Evolutionary conservation across 2,888 invertebrate species (phyloP), one percentile per base, ranked within the genome.

Genomic region (Carcina quercana): DNA sequence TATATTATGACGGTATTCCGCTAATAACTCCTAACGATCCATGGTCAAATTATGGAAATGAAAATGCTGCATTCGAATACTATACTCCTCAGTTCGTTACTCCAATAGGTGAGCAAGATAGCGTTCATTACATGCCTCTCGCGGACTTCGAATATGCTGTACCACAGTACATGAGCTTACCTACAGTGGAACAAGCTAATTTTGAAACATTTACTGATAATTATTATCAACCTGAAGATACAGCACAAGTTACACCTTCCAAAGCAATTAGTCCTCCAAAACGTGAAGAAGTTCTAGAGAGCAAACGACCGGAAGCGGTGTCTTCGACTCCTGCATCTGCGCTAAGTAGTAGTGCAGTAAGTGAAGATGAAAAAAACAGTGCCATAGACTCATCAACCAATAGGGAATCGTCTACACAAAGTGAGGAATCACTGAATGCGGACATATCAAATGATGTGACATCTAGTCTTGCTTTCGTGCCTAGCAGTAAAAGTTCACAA

Each of bases 391-490:
- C 53, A 29, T 42, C 48, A 29, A 43, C 43, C 26, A 62, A 66
- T 49, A 71, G 70, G 51, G 69, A 72, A 50, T 66, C 69, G 7
- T 72, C 67, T 6, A 55, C 62, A 12, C 61, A 53, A 41, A 80
- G 80, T 53, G 78, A 75, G 45, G 83, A 72, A 52, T 83, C 84
- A 15, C 53, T 73, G 15, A 78, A 71, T 48, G 79, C 72, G 11
- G 84, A 83, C 46, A 70, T 76, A 40, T 83, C 83, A 13, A 67
- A 68, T 37, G 83, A 83, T 46, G 56, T 83, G 25, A 83, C 83
- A 35, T 83, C 83, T 40, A 83, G 83, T 61, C 63, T 83, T 52
- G 84, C 84, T 21, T 80, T 79, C 51, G 47, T 82, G 36, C 82
- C 84, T 33, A 75, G 63, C 47, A 83, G 82, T 62, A 75, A 73